Evolutionary conservation across 2,888 invertebrate species (phyloP).

Genomic region (Heliconius ismenius): DNA sequence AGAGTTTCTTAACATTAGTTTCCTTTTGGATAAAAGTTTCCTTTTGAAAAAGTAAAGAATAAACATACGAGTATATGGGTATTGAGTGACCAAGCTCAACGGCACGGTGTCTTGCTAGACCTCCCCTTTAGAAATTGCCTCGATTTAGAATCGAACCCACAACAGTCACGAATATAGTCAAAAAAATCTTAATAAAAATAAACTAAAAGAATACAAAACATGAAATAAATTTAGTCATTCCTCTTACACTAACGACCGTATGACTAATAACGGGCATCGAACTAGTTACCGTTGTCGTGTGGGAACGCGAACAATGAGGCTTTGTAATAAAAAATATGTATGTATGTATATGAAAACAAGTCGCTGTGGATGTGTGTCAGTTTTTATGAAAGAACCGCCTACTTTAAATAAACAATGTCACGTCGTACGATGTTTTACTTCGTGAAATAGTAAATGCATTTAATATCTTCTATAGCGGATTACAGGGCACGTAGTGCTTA

Average conservation of each 20-base stretch:
- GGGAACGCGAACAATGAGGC: conserved; percentile 40
- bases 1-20: no score
- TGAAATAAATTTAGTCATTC: not conserved
- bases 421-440: not conserved
- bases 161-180: not conserved
- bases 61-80: no score
- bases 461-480: not conserved
- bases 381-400: conserved; percentile 22
- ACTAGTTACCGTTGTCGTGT: conserved; percentile 47
- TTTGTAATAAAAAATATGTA: conserved; percentile 23
- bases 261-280: conserved; percentile 43
- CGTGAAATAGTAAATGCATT: not conserved
- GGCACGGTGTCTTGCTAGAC: not conserved
- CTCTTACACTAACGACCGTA: conserved; percentile 28
- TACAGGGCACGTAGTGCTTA: not conserved
- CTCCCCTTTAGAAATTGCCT: not conserved
- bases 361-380: conserved; percentile 10
- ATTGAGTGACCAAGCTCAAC: no score
- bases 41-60: no score
- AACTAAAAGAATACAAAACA: not conserved
- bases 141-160: not conserved
- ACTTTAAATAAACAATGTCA: conserved; percentile 18
- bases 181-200: not conserved
- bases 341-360: conserved; percentile 5
- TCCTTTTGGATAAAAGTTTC: no score